Conservation (phyloP, 2,888 invertebrate genomes). For the Neoascia interrupta region DNA sequence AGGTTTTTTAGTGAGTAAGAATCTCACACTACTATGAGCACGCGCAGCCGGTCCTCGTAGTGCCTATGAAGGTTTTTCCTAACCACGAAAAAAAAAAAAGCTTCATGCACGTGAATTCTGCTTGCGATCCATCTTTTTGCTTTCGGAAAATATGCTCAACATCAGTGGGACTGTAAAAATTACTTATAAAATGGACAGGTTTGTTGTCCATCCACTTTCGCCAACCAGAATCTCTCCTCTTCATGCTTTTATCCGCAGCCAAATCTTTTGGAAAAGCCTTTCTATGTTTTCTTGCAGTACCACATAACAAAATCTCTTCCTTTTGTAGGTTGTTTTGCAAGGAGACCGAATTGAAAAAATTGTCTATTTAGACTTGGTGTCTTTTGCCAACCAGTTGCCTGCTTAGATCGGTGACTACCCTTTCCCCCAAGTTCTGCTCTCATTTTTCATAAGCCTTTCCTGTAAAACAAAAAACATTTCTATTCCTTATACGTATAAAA, state of each 20-base stretch:
- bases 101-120: too few relatives aligned
- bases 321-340: neutral
- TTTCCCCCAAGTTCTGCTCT: conserved; percentile 70
- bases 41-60: too few relatives aligned
- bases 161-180: neutral
- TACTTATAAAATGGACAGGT: neutral
- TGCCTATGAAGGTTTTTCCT: too few relatives aligned
- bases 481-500: conserved; percentile 32
- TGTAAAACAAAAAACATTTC: neutral
- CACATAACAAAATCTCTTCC: conserved; percentile 13
- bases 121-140: neutral
- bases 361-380: neutral
- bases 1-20: too few relatives aligned
- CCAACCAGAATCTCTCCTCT: neutral
- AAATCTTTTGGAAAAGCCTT: neutral
- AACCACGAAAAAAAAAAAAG: too few relatives aligned
- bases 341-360: conserved; percentile 5
- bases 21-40: too few relatives aligned
- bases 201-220: conserved; percentile 12
- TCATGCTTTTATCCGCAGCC: neutral
- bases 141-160: neutral
- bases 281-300: conserved; percentile 17
- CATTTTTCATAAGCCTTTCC: conserved; percentile 30
- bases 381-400: neutral
- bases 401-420: neutral